Percentiles rank a stretch among this genome's conserved stretches.
phyloP scores from a whole-genome alignment of 2,888 invertebrate genomes.

The Rhingia rostrata region DNA sequence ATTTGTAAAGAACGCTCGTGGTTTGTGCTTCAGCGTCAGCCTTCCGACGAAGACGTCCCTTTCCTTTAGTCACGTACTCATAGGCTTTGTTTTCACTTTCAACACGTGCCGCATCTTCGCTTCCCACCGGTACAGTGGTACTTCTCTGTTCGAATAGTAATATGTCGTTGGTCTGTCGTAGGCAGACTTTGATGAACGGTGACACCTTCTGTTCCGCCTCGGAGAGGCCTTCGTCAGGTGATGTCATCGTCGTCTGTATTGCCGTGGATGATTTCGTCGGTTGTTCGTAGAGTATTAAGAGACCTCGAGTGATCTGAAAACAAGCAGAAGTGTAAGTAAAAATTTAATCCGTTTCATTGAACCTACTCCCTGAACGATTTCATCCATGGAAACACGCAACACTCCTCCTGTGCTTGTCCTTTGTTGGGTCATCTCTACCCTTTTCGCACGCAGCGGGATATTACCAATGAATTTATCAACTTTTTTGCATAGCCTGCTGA shows the following conservation, averaged over 20 bases:
- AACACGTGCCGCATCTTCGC: conserved; percentile 85
- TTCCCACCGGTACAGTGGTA: conserved; percentile 85
- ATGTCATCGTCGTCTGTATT: not conserved
- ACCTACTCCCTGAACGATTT: conserved; percentile 75
- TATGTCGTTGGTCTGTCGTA: conserved; percentile 87
- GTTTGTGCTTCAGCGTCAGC: conserved; percentile 89
- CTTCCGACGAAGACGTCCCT: conserved; percentile 87
- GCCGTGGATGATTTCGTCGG: not conserved
- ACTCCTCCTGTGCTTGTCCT: conserved; percentile 66
- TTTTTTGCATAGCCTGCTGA: conserved; percentile 69
- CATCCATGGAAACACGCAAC: conserved; percentile 66
- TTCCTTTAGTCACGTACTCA: conserved; percentile 87
- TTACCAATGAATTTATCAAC: conserved; percentile 19
- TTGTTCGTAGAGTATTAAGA: conserved; percentile 39
- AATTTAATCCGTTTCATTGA: not conserved
- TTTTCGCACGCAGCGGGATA: not conserved
- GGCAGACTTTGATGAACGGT: conserved; percentile 85
- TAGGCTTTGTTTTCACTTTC: conserved; percentile 87
- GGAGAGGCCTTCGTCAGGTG: not conserved
- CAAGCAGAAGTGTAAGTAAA: not conserved
- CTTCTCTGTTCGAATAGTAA: conserved; percentile 87
- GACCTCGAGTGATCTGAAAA: conserved; percentile 38
- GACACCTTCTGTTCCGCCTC: conserved; percentile 79
- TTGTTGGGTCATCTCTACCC: not conserved
- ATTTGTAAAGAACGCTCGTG: conserved; percentile 85